Evolutionary conservation across 1,140 invertebrate genomes (phyloP).

Genomic region (Conopomorpha cramerella): DNA sequence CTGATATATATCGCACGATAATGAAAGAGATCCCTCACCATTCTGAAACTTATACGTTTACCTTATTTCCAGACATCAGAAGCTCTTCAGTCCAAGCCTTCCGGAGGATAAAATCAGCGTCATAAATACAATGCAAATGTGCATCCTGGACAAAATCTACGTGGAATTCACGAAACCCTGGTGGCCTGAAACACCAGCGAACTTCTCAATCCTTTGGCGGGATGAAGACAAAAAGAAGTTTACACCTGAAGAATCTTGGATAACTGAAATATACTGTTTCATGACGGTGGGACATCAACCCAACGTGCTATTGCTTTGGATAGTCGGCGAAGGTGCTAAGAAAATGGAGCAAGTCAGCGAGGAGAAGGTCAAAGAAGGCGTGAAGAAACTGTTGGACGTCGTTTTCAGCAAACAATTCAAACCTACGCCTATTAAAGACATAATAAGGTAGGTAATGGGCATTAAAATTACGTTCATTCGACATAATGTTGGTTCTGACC

Average conservation of each 20-base stretch:
- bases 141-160: conserved; percentile 78
- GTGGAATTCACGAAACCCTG: conserved; percentile 68
- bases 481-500: no score
- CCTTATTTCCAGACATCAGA: conserved; percentile 34
- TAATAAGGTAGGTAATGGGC: conserved; percentile 27
- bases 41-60: no score
- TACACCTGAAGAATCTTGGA: conserved; percentile 26
- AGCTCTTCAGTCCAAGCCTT: conserved; percentile 66
- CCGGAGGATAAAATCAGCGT: conserved; percentile 64
- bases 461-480: no score
- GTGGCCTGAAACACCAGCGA: conserved; percentile 60
- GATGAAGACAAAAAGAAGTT: conserved; percentile 56
- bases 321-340: conserved; percentile 61
- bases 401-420: conserved; percentile 30
- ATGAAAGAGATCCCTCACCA: no score
- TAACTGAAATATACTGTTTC: conserved; percentile 73
- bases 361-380: conserved; percentile 45
- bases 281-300: conserved; percentile 68
- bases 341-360: conserved; percentile 62
- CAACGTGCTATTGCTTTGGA: conserved; percentile 70
- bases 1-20: no score
- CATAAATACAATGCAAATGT: conserved; percentile 70
- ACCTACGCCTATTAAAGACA: conserved; percentile 22
- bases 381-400: conserved; percentile 40
- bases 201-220: conserved; percentile 63